Evolutionary conservation across 2,888 invertebrate species (phyloP), one percentile per base, ranked within the genome.

Genomic region (Acanthococcus lagerstroemiae): DNA sequence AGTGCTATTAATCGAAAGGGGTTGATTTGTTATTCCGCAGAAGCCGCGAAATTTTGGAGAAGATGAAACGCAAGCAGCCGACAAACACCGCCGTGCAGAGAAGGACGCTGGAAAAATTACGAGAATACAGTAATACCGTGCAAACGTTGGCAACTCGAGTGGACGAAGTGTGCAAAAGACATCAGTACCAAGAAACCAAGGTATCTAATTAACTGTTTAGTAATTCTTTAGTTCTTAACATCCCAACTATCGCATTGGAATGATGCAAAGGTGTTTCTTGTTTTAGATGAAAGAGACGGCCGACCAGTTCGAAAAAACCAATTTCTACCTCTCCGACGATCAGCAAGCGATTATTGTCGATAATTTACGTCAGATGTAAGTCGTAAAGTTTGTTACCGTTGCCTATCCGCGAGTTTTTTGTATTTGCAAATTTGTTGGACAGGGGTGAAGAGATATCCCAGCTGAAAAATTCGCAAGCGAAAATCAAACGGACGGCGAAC

Each of bases 141-240:
- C 37, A 63, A 52, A 54, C n/a, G 9, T 37, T 63, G 24, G 52
- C 63, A n/a, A 15, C 50, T 4, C 26, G 37, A 63, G 54, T 50
- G 2, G 63, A 63, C 26, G 63, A 63, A 24, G 17, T 54, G 9
- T 15, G 22, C n/a, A 52, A 63, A 24, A 63, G 50, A 21, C 63
- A 63, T 25, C 22, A 63, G 15, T 63, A 37, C 25, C 63, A 63
- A 44, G 63, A 63, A 9, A 37, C 52, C 22, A 63, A 63, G 37
- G 63, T 63, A 44, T 12, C 30, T 46, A n/a, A 27, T 1, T 22
- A 22, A n/a, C 22, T n/a, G 12, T 25, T 58, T 45, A 45, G n/a
- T n/a, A n/a, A n/a, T n/a, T n/a, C n/a, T n/a, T n/a, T n/a, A n/a
- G n/a, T n/a, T n/a, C n/a, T n/a, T n/a, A n/a, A n/a, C n/a, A n/a